Evolutionary conservation across 1,140 invertebrate species (phyloP), one percentile per base, ranked within the genome.

Genomic region (Tenebrio molitor): DNA sequence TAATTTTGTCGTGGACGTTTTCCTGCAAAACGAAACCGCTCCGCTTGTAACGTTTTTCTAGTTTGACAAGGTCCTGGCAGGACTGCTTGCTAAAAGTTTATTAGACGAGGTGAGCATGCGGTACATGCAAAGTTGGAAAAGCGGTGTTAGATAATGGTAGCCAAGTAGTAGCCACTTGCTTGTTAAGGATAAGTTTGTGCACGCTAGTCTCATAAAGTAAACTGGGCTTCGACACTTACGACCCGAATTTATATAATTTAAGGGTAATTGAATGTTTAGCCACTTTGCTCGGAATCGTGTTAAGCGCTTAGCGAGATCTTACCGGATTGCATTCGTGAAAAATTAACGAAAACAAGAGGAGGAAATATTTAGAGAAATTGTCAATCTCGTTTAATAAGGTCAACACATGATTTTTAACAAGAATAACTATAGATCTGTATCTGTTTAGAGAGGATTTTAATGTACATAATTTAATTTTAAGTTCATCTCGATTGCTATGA

Each of bases 191-290:
- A 44, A 41, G 39, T 42, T 66, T 41, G 36, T 23, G 36, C 64
- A 66, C 39, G 64, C 64, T 44, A 66, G 3, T 25, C 36, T 17
- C 64, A 66, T 66, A 66, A 66, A 66, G 36, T 66, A 66, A 34
- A 66, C 36, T 25, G 36, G 39, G 41, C 21, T 42, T 58, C 50
- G 50, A 58, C 50, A 58, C 50, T 58, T 58, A 58, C 44, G 50
- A 58, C 23, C 50, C 50, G 50, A 58, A 58, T 58, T 58, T 58
- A 29, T 58, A 25, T 58, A 58, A 58, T 58, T 58, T 58, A 58
- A 58, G 15, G 23, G 50, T 58, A 58, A 58, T 58, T 58, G 50
- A 58, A 58, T 58, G 50, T 58, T 58, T 58, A 58, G 23, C 21
- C 50, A 29, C 50, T 58, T 58, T 25, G 15, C 50, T 29, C 21